Conservation (phyloP, 2,113 vertebrate species). For the Monarcha castaneiventris region DNA sequence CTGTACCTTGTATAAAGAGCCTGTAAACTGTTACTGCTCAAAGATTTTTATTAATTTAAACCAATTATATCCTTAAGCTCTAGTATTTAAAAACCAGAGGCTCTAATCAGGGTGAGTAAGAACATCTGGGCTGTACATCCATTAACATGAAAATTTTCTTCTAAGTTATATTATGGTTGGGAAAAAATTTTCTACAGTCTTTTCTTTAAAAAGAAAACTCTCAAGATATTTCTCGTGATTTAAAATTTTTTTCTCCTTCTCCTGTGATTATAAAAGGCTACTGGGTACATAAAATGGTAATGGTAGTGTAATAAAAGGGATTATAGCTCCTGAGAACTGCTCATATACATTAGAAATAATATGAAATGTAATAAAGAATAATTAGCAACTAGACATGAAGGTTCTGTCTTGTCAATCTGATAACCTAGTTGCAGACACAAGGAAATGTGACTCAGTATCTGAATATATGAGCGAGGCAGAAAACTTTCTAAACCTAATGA, state of each 20-base stretch:
- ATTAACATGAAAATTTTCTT: neutral
- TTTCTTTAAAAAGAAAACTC: conserved; percentile 30
- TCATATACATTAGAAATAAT: neutral
- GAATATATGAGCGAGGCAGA: neutral
- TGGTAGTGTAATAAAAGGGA: neutral
- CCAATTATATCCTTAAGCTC: neutral
- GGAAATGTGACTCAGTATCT: neutral
- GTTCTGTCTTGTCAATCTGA: neutral
- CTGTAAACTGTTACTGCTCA: neutral
- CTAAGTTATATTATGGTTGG: neutral
- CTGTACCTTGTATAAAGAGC: neutral
- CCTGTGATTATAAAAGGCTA: neutral
- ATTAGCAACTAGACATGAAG: neutral
- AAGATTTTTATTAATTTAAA: conserved; percentile 24
- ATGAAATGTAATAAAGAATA: conserved; percentile 4
- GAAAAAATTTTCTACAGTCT: neutral
- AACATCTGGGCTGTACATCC: neutral
- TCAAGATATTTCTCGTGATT: neutral
- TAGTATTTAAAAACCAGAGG: neutral
- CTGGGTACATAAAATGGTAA: neutral
- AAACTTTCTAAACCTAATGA: neutral
- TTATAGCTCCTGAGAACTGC: neutral
- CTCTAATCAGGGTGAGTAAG: neutral
- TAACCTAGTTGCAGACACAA: neutral
- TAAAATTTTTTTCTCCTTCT: neutral